These are phyloP conservation scores for Globodera rostochiensis DNA, from an alignment of 1,140 invertebrate species.

Conservation along the genomic window DNA sequence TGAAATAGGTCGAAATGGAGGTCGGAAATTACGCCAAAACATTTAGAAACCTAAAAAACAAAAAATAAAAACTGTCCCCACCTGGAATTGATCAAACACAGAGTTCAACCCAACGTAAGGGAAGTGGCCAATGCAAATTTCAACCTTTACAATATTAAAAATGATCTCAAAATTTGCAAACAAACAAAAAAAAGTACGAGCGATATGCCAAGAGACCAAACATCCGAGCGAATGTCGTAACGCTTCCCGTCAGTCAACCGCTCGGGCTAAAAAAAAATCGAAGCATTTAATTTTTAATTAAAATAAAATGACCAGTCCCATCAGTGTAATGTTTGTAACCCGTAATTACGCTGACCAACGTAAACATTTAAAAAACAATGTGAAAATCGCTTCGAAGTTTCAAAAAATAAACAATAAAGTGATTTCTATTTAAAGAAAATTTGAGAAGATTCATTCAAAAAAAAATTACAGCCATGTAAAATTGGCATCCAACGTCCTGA, in stretches of 20 bases:
- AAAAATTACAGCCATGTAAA: slow-evolving; percentile 81
- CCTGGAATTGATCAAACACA: slow-evolving; percentile 34
- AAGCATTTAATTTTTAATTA: too few relatives aligned
- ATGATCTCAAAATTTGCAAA: neutral
- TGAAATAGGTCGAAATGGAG: too few relatives aligned
- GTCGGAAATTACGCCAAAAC: too few relatives aligned
- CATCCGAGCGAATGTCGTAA: slow-evolving; percentile 97
- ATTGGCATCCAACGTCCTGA: slow-evolving; percentile 90
- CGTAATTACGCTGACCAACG: too few relatives aligned
- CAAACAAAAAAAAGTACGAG: slow-evolving; percentile 71
- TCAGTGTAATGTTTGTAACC: too few relatives aligned
- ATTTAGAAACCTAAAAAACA: too few relatives aligned
- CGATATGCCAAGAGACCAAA: slow-evolving; percentile 97
- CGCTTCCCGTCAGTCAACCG: slow-evolving; percentile 80
- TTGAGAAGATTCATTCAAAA: neutral
- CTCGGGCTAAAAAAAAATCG: slow-evolving; percentile 74
- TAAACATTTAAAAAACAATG: too few relatives aligned
- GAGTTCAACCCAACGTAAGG: slow-evolving; percentile 22
- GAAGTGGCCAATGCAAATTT: slow-evolving; percentile 30
- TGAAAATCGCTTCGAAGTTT: too few relatives aligned
- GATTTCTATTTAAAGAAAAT: too few relatives aligned
- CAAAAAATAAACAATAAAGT: too few relatives aligned
- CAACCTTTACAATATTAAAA: slow-evolving; percentile 9
- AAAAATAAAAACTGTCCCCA: neutral
- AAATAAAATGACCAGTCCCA: too few relatives aligned